These are phyloP conservation scores for Corydoras sp. DNA, from an alignment of 2,113 vertebrate species.

Conservation along the genomic window DNA sequence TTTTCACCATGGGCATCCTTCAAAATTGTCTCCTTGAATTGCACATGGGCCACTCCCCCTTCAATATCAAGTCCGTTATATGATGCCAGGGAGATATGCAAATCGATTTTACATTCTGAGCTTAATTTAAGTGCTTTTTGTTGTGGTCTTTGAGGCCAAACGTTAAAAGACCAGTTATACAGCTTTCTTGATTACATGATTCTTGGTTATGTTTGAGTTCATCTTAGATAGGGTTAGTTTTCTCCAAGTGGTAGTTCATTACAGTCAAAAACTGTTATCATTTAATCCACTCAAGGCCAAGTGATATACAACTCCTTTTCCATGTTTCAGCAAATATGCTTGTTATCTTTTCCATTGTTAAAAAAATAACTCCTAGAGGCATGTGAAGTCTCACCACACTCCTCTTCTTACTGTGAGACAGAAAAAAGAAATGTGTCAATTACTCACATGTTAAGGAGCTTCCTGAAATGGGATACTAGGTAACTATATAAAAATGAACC, in stretches of 20 bases:
- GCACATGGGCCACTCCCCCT: slow-evolving; percentile 17
- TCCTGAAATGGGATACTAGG: not conserved
- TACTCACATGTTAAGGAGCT: not conserved
- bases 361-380: slow-evolving; percentile 23
- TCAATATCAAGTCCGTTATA: slow-evolving; percentile 17
- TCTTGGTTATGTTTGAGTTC: slow-evolving; percentile 34
- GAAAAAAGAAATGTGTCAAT: slow-evolving; percentile 17
- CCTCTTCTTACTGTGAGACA: slow-evolving; percentile 36
- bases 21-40: slow-evolving; percentile 25
- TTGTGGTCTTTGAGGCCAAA: slow-evolving; percentile 20
- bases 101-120: slow-evolving; percentile 37
- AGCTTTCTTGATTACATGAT: slow-evolving; percentile 4
- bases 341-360: slow-evolving; percentile 25
- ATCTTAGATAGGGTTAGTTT: slow-evolving; percentile 22
- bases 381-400: slow-evolving; percentile 18
- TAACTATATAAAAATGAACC: too few species aligned
- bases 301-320: slow-evolving; percentile 24
- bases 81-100: slow-evolving; percentile 17
- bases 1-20: slow-evolving; percentile 17
- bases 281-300: slow-evolving; percentile 22
- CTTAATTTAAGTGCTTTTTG: slow-evolving; percentile 22
- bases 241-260: slow-evolving; percentile 30
- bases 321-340: slow-evolving; percentile 25
- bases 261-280: slow-evolving; percentile 23
- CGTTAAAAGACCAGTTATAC: slow-evolving; percentile 1